Evolutionary conservation across 2,113 vertebrate species (phyloP).

Genomic region (Bombycilla garrulus): DNA sequence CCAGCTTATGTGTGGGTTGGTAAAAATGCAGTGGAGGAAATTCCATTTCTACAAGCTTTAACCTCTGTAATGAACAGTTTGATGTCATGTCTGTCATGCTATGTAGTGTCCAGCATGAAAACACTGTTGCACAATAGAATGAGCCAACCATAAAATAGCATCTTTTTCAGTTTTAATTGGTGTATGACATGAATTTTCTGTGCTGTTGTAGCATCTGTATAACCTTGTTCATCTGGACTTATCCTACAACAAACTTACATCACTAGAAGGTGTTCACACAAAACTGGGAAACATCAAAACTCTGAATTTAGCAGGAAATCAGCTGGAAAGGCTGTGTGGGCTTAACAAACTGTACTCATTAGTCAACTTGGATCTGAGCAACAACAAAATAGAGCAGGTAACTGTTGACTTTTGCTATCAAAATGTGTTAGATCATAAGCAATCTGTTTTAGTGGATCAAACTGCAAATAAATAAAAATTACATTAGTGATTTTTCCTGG

Average conservation of each 20-base stretch:
- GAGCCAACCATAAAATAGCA: neutral
- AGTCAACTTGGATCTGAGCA: conserved; percentile 91
- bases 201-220: conserved; percentile 85
- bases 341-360: conserved; percentile 94
- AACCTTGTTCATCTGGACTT: conserved; percentile 95
- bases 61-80: neutral
- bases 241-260: conserved; percentile 87
- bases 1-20: neutral
- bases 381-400: conserved; percentile 90
- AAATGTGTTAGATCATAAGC: neutral
- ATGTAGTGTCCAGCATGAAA: neutral
- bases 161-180: neutral
- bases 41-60: neutral
- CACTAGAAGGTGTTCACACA: conserved; percentile 88
- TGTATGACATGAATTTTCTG: neutral
- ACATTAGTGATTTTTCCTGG: neutral
- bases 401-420: neutral
- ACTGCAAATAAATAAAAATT: neutral
- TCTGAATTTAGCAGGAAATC: conserved; percentile 91
- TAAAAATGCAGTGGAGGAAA: neutral
- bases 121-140: neutral
- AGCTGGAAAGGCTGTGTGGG: conserved; percentile 85
- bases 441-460: neutral
- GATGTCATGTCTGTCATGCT: neutral
- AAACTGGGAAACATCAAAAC: conserved; percentile 97